These are phyloP conservation scores for Acrocyrtus sp. DNA, from an alignment of 2,888 invertebrate species.

Conservation along the genomic window DNA sequence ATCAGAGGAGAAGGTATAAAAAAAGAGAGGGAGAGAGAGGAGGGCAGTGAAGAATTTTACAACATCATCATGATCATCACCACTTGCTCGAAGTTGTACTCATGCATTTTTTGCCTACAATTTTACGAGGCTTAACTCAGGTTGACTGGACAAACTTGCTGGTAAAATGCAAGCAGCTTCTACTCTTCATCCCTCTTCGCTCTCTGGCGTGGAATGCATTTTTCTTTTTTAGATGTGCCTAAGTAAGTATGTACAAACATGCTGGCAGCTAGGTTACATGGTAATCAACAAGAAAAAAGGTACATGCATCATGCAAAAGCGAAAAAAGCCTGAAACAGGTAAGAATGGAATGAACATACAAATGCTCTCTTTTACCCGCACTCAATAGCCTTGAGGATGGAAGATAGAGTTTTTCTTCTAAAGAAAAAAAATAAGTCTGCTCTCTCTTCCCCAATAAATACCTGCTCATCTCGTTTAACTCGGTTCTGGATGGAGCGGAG, in stretches of 20 bases:
- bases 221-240: slow-evolving; percentile 9
- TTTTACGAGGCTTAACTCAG: too few relatives aligned
- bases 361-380: slow-evolving; percentile 13
- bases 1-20: slow-evolving; percentile 17
- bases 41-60: slow-evolving; percentile 42
- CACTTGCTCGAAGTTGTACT: too few relatives aligned
- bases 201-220: slow-evolving; percentile 34
- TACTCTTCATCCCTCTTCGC: not conserved
- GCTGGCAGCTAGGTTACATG: not conserved
- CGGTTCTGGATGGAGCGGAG: not conserved
- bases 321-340: too few relatives aligned
- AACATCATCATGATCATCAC: too few relatives aligned
- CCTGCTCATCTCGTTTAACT: not conserved
- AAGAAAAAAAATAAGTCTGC: not conserved
- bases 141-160: not conserved
- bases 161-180: slow-evolving; percentile 8
- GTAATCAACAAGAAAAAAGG: slow-evolving; percentile 25
- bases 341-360: slow-evolving; percentile 3
- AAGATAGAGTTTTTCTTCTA: slow-evolving; percentile 24
- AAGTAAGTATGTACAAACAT: not conserved
- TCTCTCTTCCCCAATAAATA: not conserved
- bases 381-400: slow-evolving; percentile 57
- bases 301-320: too few relatives aligned
- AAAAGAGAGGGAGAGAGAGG: slow-evolving; percentile 36
- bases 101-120: too few relatives aligned